A percentile compares a stretch with the other conserved stretches of the same genome.
Evolutionary conservation across 2,888 invertebrate species (phyloP).

Genomic region (Furcula furcula): DNA sequence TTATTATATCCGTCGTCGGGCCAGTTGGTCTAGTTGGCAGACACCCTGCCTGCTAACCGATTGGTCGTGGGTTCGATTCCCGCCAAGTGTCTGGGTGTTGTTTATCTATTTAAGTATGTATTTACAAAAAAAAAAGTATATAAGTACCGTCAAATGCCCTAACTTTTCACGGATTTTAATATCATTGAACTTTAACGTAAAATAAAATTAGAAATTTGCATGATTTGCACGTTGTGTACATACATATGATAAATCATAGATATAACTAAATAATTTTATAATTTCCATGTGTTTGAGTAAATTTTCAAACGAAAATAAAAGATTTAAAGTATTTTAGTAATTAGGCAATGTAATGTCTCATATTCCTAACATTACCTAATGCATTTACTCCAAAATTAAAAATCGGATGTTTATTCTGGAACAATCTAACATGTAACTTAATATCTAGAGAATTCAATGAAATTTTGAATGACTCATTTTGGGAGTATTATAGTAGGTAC

Average conservation of each 20-base stretch:
- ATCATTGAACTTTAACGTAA: not conserved
- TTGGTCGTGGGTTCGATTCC: no score
- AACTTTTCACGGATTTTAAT: slow-evolving; percentile 2
- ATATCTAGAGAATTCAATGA: slow-evolving; percentile 1
- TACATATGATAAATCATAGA: not conserved
- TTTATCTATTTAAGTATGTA: no score
- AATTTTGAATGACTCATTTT: slow-evolving; percentile 4
- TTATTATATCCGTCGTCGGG: no score
- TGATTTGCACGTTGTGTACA: not conserved
- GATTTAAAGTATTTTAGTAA: slow-evolving; percentile 4
- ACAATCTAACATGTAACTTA: slow-evolving; percentile 2
- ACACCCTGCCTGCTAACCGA: no score
- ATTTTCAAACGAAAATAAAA: slow-evolving; percentile 1
- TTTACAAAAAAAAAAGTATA: no score
- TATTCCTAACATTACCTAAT: slow-evolving; percentile 4
- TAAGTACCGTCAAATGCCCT: slow-evolving; percentile 3
- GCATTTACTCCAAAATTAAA: slow-evolving; percentile 4
- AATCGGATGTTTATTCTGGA: slow-evolving; percentile 1
- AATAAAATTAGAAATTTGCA: slow-evolving; percentile 1
- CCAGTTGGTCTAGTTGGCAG: no score
- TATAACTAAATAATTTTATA: slow-evolving; percentile 1
- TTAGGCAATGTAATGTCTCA: slow-evolving; percentile 4
- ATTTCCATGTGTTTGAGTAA: slow-evolving; percentile 1
- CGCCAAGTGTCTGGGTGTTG: no score
- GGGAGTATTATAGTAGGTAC: slow-evolving; percentile 4